Evolutionary conservation across 1,140 invertebrate species (phyloP).

Genomic region (Camponotus vicinus): DNA sequence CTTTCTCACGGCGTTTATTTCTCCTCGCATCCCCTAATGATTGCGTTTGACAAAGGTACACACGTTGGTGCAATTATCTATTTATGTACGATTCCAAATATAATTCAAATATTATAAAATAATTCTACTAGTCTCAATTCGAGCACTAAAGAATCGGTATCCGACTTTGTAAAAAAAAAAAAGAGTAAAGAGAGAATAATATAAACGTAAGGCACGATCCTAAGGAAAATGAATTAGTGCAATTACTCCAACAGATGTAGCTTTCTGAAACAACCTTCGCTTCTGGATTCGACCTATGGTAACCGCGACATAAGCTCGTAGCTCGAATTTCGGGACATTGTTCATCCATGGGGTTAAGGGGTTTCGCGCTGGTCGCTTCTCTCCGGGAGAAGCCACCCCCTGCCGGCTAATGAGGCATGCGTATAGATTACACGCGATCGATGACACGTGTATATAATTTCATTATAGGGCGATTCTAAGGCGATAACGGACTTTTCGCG

Average conservation of each 20-base stretch:
- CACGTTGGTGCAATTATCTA: background rate
- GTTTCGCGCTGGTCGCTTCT: background rate
- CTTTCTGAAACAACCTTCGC: background rate
- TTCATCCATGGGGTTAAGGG: slow-evolving; percentile 22
- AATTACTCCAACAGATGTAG: background rate
- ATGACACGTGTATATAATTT: slow-evolving; percentile 47
- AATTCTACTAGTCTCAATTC: background rate
- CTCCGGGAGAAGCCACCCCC: slow-evolving; percentile 2
- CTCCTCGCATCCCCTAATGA: background rate
- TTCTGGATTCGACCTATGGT: background rate
- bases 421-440: slow-evolving; percentile 29
- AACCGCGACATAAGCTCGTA: background rate
- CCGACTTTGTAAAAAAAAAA: too few relatives aligned
- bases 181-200: background rate
- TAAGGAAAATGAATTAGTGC: slow-evolving; percentile 2
- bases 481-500: slow-evolving; percentile 82
- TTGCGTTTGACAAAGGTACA: background rate
- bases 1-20: background rate
- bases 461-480: slow-evolving; percentile 72
- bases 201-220: background rate
- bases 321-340: slow-evolving; percentile 35
- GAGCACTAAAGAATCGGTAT: background rate
- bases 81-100: too few relatives aligned
- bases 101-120: background rate
- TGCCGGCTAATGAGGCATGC: slow-evolving; percentile 27